These are phyloP conservation scores for Cephus nigrinus DNA, from an alignment of 2,888 invertebrate species.

Conservation along the genomic window DNA sequence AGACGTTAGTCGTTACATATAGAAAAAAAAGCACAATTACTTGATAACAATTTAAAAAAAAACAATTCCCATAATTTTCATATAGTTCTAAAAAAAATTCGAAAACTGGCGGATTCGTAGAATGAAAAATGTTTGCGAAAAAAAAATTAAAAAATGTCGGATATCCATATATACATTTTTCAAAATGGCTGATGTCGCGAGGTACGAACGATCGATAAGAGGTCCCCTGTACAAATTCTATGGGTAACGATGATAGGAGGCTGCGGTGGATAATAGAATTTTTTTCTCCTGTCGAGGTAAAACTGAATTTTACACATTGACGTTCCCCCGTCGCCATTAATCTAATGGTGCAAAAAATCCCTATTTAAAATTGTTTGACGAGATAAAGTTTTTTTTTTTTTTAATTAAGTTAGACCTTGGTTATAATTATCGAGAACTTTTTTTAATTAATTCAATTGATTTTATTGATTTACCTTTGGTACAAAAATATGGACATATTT, in stretches of 20 bases:
- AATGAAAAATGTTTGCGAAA: not conserved
- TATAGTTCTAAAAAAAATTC: accelerated
- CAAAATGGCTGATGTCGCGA: not conserved
- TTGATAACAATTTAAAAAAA: no score
- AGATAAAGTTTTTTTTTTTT: not conserved
- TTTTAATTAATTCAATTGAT: not conserved
- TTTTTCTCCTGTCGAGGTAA: not conserved
- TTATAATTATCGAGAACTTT: not conserved
- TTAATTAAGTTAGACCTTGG: not conserved
- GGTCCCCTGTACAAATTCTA: not conserved
- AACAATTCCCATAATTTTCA: no score
- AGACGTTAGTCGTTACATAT: no score
- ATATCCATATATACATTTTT: not conserved
- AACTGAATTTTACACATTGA: not conserved
- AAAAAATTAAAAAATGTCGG: not conserved
- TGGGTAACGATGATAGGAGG: not conserved
- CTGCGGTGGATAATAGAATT: not conserved
- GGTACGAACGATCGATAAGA: not conserved
- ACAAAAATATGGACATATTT: no score
- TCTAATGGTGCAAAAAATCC: not conserved
- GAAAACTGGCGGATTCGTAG: not conserved
- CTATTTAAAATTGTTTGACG: not conserved
- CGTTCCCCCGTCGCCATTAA: not conserved
- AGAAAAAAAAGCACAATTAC: no score
- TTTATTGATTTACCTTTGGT: no score